Conservation (phyloP, 2,888 invertebrate genomes). For the Synanthedon andrenaeformis region DNA sequence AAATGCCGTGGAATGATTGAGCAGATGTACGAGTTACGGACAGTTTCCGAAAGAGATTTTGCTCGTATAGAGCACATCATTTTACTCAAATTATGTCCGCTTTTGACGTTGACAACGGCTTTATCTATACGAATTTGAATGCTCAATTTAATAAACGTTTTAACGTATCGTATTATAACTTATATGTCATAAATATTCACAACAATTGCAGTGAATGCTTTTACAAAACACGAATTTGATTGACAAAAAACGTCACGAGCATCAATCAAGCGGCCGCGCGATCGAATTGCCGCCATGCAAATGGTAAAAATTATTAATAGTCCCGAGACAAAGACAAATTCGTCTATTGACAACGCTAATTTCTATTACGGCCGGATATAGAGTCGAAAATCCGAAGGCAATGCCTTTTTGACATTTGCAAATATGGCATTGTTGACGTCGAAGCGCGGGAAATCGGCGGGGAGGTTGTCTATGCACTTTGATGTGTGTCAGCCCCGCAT, state of each 20-base stretch:
- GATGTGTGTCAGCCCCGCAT: constrained; percentile 19
- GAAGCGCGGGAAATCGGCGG: constrained; percentile 36
- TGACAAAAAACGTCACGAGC: constrained; percentile 52
- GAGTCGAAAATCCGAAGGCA: constrained; percentile 19
- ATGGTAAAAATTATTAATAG: constrained; percentile 19
- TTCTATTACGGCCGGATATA: constrained; percentile 7
- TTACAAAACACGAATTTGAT: constrained; percentile 47
- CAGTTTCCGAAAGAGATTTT: constrained; percentile 46
- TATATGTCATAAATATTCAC: constrained; percentile 61
- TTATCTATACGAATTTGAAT: constrained; percentile 47
- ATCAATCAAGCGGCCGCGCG: constrained; percentile 52
- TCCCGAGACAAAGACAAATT: neutral
- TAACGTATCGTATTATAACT: constrained; percentile 40
- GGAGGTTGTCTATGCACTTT: constrained; percentile 55
- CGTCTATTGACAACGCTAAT: constrained; percentile 2
- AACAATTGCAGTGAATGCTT: constrained; percentile 43
- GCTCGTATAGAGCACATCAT: constrained; percentile 33
- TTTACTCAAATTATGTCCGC: constrained; percentile 25
- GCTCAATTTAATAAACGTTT: constrained; percentile 40
- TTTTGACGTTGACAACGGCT: constrained; percentile 17
- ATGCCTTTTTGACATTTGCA: constrained; percentile 25
- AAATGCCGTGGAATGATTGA: constrained; percentile 65
- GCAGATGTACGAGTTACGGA: constrained; percentile 33
- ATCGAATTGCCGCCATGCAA: constrained; percentile 26
- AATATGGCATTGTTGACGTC: constrained; percentile 23